phyloP scores from a whole-genome alignment of 2,797 vertebrate species.

The Hemitrygon akajei region DNA sequence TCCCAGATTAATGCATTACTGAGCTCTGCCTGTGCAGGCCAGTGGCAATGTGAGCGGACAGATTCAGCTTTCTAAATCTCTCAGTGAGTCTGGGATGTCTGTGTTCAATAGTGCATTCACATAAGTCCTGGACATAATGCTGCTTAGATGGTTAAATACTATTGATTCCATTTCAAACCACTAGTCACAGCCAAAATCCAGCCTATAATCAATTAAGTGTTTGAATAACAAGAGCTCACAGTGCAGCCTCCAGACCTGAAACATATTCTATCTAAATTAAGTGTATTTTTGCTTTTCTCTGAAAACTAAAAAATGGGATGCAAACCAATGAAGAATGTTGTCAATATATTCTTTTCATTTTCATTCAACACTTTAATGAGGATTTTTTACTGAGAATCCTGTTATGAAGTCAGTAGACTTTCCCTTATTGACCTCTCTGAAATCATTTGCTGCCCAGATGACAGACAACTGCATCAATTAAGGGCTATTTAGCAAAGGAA shows the following conservation, averaged over 20 bases:
- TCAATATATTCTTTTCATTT: neutral
- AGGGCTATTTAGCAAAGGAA: constrained; percentile 73
- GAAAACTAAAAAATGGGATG: neutral
- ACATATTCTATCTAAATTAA: neutral
- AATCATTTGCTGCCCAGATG: constrained; percentile 77
- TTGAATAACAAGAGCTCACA: neutral
- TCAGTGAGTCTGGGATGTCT: no score
- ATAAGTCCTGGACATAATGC: no score
- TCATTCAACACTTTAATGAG: constrained; percentile 3
- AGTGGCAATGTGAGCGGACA: no score
- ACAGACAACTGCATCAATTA: constrained; percentile 86
- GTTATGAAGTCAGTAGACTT: constrained; percentile 49
- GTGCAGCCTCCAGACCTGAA: neutral
- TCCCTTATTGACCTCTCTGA: constrained; percentile 57
- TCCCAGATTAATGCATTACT: neutral
- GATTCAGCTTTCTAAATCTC: no score
- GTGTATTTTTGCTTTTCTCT: neutral
- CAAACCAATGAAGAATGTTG: neutral
- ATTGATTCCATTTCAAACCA: no score
- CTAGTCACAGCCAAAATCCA: no score
- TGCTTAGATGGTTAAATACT: no score
- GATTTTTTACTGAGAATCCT: constrained; percentile 46
- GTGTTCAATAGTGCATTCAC: no score
- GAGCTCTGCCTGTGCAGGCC: no score
- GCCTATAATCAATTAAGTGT: neutral